These are phyloP conservation scores for Euzophera pinguis DNA, from an alignment of 2,888 invertebrate species.

Conservation along the genomic window DNA sequence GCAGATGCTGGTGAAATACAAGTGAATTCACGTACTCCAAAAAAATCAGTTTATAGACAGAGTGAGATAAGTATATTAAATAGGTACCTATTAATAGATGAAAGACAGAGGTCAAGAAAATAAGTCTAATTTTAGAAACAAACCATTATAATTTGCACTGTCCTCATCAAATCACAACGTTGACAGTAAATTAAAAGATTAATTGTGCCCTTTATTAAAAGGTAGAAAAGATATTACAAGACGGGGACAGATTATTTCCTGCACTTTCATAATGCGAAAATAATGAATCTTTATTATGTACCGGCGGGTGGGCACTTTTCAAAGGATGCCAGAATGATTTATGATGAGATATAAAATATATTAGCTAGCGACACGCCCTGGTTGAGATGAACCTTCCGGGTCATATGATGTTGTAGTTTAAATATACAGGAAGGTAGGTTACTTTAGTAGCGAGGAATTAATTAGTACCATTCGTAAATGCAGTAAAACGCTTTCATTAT, in stretches of 20 bases:
- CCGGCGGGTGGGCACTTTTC: constrained; percentile 6
- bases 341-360: constrained; percentile 4
- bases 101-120: neutral
- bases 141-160: neutral
- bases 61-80: no score
- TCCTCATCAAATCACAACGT: constrained; percentile 18
- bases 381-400: neutral
- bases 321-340: constrained; percentile 3
- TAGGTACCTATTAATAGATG: neutral
- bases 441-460: neutral
- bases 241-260: constrained; percentile 19
- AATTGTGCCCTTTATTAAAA: constrained; percentile 22
- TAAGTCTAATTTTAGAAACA: neutral
- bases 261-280: constrained; percentile 11
- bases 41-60: no score
- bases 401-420: neutral
- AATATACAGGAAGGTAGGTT: neutral
- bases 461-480: no score
- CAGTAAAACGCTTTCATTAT: no score
- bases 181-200: constrained; percentile 26
- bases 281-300: constrained; percentile 7
- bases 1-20: no score
- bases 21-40: no score
- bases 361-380: neutral
- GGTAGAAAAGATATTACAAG: constrained; percentile 19